Evolutionary conservation across 2,797 vertebrate genomes (phyloP), one percentile per base, ranked within the genome.

Genomic region (Buphagus erythrorhynchus): DNA sequence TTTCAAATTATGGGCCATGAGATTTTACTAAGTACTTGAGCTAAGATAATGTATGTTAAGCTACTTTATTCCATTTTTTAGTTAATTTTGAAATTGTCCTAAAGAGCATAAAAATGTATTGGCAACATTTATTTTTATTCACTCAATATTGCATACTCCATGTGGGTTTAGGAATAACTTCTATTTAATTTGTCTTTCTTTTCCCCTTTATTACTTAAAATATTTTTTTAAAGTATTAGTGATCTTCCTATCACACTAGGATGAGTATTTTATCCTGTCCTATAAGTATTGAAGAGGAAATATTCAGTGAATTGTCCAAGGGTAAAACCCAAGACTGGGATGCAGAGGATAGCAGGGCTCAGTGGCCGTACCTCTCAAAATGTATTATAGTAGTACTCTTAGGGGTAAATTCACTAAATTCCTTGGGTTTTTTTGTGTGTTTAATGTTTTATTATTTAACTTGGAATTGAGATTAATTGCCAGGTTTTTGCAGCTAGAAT

Each of bases 11-110:
- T 6, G 2, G 35, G 43, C 57, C 52, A 58, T 29, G 10, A 90
- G 35, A 86, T 13, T 80, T 73, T 69, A 51, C 13, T 86, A 83
- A 77, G 25, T 59, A 59, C 43, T 79, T 91, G 61, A 91, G 49
- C 35, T 83, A 71, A 75, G 49, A 58, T 54, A 57, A 42, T 46
- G 22, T 57, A 54, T 52, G 9, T 52, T 73, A 80, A 67, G 52
- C 68, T 95, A 90, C 85, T 88, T 80, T 48, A 67, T 54, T 73
- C 2, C 25, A 40, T 80, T 77, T 16, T 66, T 63, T 54, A 26
- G 20, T 45, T 65, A 73, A 76, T 82, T 77, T 83, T 83, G 4
- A 46, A 83, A 33, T 65, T 82, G 10, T 78, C n/a, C 31, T 78
- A n/a, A 89, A 63, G 7, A 58, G 2, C 25, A 74, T 38, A 71